Evolutionary conservation across 2,797 vertebrate species (phyloP).

Genomic region (Cichlasoma orientale): DNA sequence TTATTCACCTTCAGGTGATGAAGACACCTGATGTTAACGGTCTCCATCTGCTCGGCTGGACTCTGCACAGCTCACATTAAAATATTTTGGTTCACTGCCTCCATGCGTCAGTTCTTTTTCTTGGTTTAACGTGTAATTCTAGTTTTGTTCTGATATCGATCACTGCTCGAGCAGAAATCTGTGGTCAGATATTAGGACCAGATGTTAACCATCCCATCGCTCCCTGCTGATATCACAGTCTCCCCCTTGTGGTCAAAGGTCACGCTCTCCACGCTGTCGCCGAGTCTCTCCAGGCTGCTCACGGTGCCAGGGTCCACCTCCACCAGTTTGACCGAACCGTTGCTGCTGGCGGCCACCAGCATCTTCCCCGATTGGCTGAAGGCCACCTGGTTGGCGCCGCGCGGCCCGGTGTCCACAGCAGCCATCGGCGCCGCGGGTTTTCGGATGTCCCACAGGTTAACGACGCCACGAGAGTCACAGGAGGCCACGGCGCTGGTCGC

Average conservation of each 20-base stretch:
- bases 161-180: background rate
- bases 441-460: slow-evolving; percentile 86
- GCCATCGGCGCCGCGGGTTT: slow-evolving; percentile 54
- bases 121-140: too few species aligned
- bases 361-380: slow-evolving; percentile 81
- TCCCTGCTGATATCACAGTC: slow-evolving; percentile 78
- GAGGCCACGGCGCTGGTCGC: slow-evolving; percentile 80
- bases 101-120: background rate
- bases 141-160: background rate
- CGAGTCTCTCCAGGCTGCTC: slow-evolving; percentile 72
- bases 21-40: background rate
- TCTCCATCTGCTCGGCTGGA: background rate
- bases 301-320: slow-evolving; percentile 70
- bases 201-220: slow-evolving; percentile 54
- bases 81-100: background rate
- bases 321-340: slow-evolving; percentile 79
- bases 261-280: slow-evolving; percentile 74
- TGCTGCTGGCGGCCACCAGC: slow-evolving; percentile 82
- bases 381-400: slow-evolving; percentile 81
- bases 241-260: slow-evolving; percentile 74
- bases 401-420: slow-evolving; percentile 79
- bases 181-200: slow-evolving; percentile 25
- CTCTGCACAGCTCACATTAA: background rate
- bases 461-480: slow-evolving; percentile 78
- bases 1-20: background rate